Conservation (phyloP, 2,888 invertebrate genomes). For the Eristalis pertinax region DNA sequence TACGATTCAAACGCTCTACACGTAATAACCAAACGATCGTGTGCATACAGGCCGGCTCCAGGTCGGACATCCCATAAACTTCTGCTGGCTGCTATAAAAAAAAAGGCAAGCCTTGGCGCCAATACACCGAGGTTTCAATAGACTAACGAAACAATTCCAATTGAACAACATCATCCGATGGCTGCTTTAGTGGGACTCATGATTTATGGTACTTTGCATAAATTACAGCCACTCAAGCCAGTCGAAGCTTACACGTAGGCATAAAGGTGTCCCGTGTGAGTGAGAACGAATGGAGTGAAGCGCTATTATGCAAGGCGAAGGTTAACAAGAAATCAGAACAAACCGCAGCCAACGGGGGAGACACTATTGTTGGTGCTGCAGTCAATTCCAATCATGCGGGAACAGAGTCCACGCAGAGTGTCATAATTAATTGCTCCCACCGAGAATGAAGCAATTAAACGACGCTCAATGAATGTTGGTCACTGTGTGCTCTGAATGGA, state of each 20-base stretch:
- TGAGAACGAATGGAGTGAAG: not conserved
- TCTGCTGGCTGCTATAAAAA: not conserved
- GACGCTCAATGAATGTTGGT: conserved; percentile 39
- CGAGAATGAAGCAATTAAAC: conserved; percentile 55
- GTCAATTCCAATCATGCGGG: not conserved
- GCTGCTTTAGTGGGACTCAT: not conserved
- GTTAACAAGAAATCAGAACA: conserved; percentile 49
- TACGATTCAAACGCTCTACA: not conserved
- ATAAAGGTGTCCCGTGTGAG: conserved; percentile 21
- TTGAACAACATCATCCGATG: conserved; percentile 5
- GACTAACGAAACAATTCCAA: conserved; percentile 34
- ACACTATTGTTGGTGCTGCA: not conserved
- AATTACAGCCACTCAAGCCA: conserved; percentile 23
- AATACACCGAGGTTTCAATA: conserved; percentile 20
- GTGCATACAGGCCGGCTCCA: not conserved
- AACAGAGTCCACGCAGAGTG: conserved; percentile 14
- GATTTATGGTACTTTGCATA: conserved; percentile 57
- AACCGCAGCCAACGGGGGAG: conserved; percentile 38
- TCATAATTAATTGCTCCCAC: conserved; percentile 60
- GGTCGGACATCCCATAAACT: conserved; percentile 9
- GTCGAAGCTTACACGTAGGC: not conserved
- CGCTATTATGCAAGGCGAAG: conserved; percentile 30
- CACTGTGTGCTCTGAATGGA: conserved; percentile 28
- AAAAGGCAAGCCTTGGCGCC: conserved; percentile 42
- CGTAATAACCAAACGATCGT: not conserved